phyloP scores from a whole-genome alignment of 37 sponge, comb jelly and placozoan genomes.

The Corticium candelabrum region DNA sequence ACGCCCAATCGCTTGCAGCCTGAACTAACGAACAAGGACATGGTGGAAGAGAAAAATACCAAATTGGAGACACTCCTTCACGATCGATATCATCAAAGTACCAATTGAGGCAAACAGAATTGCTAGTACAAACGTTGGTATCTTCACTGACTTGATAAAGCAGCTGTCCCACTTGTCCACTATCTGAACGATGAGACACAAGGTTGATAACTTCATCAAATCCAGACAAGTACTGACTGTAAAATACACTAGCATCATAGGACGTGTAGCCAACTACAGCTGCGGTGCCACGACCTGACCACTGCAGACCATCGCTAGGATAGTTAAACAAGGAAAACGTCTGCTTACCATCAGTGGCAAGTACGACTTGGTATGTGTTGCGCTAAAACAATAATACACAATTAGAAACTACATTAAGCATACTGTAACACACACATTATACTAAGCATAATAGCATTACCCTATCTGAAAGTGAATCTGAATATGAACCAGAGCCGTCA shows the following conservation, averaged over 20 bases:
- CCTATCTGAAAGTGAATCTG: no score
- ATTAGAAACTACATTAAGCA: no score
- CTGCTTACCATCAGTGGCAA: slow-evolving; percentile 44
- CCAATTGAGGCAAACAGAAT: not conserved
- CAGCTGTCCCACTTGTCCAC: not conserved
- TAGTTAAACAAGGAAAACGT: slow-evolving; percentile 54
- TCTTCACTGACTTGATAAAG: not conserved
- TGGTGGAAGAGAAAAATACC: not conserved
- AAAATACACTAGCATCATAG: slow-evolving; percentile 5
- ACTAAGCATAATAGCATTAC: no score
- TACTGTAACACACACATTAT: no score
- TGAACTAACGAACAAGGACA: slow-evolving; percentile 45
- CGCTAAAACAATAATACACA: not conserved
- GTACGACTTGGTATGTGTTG: slow-evolving; percentile 58
- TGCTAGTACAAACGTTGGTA: not conserved
- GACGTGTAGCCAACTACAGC: slow-evolving; percentile 41
- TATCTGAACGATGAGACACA: not conserved
- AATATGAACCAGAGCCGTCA: no score
- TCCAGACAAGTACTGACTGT: not conserved
- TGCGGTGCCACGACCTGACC: slow-evolving; percentile 21
- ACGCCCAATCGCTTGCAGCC: slow-evolving; percentile 8
- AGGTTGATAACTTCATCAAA: not conserved
- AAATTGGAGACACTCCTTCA: not conserved
- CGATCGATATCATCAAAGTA: not conserved
- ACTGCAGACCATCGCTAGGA: slow-evolving; percentile 44